Percentiles rank a stretch among this genome's conserved stretches.
Conservation (phyloP, 2,113 vertebrate genomes). For the Capreolus pygargus region DNA sequence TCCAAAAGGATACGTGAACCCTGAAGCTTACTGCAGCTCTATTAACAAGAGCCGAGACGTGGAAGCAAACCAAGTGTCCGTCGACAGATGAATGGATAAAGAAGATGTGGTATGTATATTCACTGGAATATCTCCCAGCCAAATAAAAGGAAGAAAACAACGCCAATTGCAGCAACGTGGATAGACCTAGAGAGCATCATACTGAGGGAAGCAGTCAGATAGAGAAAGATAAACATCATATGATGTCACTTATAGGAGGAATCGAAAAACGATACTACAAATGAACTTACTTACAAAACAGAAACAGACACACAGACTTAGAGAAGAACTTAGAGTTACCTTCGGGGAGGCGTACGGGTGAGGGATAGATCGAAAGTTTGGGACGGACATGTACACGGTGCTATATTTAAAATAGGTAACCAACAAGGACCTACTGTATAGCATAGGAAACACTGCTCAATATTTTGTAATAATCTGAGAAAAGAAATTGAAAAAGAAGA, state of each 20-base stretch:
- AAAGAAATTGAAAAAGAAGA: background rate
- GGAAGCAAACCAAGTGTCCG: background rate
- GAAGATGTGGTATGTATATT: accelerated
- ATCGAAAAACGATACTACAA: background rate
- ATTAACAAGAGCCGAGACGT: accelerated
- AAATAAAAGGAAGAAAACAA: background rate
- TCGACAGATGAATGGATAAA: accelerated
- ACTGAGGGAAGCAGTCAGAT: background rate
- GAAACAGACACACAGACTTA: background rate
- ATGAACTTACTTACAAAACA: background rate
- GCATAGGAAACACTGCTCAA: background rate
- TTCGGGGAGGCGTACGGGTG: background rate
- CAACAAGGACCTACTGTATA: background rate
- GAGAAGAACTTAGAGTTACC: background rate
- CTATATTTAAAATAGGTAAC: background rate
- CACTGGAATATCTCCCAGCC: background rate
- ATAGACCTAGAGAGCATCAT: background rate
- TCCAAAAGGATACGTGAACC: background rate
- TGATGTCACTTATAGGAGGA: background rate
- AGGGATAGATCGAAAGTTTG: background rate
- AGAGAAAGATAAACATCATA: background rate
- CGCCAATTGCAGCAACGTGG: background rate
- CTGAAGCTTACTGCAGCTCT: background rate
- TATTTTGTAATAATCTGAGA: background rate
- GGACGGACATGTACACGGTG: background rate